Evolutionary conservation across 2,888 invertebrate species (phyloP).

Genomic region (Galerucella calmariensis): DNA sequence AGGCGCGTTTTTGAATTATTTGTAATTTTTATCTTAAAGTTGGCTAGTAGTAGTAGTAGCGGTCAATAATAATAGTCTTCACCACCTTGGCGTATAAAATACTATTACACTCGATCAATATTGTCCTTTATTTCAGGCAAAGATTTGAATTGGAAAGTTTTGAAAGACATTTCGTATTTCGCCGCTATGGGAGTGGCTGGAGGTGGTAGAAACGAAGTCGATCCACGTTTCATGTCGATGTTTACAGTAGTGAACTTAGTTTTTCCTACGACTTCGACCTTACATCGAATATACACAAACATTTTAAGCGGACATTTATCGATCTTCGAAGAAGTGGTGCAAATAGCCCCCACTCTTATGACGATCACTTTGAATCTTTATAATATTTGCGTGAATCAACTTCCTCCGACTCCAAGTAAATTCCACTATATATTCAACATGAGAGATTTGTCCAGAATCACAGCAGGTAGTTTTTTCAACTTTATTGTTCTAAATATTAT

Average conservation of each 20-base stretch:
- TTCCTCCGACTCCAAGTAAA: conserved; percentile 92
- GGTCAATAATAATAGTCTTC: no score
- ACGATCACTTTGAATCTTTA: conserved; percentile 85
- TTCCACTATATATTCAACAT: conserved; percentile 96
- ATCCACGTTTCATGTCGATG: conserved; percentile 91
- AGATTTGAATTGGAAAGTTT: conserved; percentile 88
- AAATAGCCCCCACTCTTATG: conserved; percentile 76
- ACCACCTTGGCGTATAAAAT: no score
- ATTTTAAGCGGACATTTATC: conserved; percentile 83
- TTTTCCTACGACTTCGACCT: conserved; percentile 81
- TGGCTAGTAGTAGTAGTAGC: no score
- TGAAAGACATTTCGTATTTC: conserved; percentile 84
- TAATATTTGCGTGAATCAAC: conserved; percentile 79
- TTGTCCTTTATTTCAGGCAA: conserved; percentile 63
- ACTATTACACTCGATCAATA: no score
- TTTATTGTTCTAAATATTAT: not conserved
- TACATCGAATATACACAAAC: conserved; percentile 84
- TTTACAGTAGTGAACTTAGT: conserved; percentile 89
- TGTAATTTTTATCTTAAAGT: no score
- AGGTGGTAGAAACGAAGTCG: conserved; percentile 90
- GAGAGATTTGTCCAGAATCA: conserved; percentile 86
- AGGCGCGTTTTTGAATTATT: no score
- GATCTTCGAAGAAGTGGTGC: conserved; percentile 75
- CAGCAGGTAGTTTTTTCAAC: conserved; percentile 65
- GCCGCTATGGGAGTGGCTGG: conserved; percentile 90